Conservation (phyloP, 2,113 vertebrate genomes). For the Amazona vittata region DNA sequence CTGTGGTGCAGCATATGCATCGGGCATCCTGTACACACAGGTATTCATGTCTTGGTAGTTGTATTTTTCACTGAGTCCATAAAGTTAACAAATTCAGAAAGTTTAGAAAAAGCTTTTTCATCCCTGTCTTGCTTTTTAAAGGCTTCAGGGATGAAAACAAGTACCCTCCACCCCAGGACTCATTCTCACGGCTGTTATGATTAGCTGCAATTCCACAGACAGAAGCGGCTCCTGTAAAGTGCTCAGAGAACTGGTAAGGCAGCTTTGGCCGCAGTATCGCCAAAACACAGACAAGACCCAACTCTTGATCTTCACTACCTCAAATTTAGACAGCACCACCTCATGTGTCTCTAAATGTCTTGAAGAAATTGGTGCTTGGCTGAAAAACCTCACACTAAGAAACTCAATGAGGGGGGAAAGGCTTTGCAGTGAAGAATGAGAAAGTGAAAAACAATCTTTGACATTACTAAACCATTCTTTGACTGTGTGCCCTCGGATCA, state of each 20-base stretch:
- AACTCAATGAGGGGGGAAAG: background rate
- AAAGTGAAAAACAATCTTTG: background rate
- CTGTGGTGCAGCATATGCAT: background rate
- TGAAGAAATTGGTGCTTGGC: background rate
- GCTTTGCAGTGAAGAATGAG: background rate
- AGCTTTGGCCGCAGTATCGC: rapidly evolving
- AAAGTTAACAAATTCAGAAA: background rate
- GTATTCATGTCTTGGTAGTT: background rate
- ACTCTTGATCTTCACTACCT: background rate
- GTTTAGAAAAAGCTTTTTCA: background rate
- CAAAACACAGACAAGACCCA: background rate
- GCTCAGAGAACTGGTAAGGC: background rate
- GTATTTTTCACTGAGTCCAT: background rate
- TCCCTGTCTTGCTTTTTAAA: background rate
- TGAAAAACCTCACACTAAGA: background rate
- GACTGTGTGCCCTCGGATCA: background rate
- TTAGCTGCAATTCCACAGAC: background rate
- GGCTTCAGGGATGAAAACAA: background rate
- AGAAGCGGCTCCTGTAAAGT: background rate
- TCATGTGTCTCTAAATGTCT: background rate
- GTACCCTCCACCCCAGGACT: background rate
- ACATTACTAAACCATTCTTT: background rate
- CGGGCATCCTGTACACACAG: background rate
- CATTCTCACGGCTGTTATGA: background rate
- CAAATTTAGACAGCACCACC: background rate